Conservation (phyloP, 2,113 vertebrate genomes). For the Ailurus styani region DNA sequence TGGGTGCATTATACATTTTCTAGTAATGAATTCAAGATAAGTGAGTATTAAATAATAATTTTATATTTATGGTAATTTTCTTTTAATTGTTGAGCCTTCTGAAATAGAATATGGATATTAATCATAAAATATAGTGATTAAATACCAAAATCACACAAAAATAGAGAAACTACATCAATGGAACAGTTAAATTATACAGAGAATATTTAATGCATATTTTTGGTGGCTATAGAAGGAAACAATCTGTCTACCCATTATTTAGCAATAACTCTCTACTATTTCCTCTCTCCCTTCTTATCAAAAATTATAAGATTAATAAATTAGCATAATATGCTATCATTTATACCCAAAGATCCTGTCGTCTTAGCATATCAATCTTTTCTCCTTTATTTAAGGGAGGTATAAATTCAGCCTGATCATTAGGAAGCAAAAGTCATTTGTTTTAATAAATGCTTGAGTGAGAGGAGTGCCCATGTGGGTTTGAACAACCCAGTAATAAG, state of each 20-base stretch:
- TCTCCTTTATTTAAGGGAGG: not conserved
- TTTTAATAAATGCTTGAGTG: slow-evolving; percentile 1
- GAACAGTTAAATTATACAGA: not conserved
- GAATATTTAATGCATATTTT: not conserved
- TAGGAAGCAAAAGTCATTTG: not conserved
- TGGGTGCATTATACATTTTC: not conserved
- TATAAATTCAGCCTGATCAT: not conserved
- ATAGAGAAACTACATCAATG: not conserved
- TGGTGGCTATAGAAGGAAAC: not conserved
- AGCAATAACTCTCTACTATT: not conserved
- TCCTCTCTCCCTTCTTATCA: not conserved
- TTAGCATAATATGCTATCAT: not conserved
- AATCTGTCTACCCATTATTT: not conserved
- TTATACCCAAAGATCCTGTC: not conserved
- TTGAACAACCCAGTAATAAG: slow-evolving; percentile 37
- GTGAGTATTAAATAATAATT: not conserved
- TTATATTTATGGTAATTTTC: not conserved
- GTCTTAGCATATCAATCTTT: not conserved
- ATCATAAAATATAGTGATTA: not conserved
- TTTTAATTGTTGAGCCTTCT: slow-evolving; percentile 6
- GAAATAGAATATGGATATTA: not conserved
- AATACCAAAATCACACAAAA: not conserved
- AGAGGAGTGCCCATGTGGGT: not conserved
- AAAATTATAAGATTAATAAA: slow-evolving; percentile 6
- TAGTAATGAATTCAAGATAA: not conserved